phyloP scores from a whole-genome alignment of 2,113 vertebrate genomes.

The Coracopsis vasa region DNA sequence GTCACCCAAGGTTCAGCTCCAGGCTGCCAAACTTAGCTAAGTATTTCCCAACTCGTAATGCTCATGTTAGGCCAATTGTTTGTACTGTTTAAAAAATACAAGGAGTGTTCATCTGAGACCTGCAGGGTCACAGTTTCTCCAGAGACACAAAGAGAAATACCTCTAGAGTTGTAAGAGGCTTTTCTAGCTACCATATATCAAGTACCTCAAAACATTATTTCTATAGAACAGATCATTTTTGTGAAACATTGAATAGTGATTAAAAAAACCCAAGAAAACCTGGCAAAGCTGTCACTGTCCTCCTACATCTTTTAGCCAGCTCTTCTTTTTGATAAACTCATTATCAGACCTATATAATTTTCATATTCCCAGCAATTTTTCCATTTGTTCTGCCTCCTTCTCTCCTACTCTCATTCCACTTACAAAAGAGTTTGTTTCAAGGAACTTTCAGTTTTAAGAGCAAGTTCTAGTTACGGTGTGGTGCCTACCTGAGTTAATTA shows the following conservation, averaged over 20 bases:
- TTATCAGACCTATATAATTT: conserved; percentile 26
- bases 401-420: not conserved
- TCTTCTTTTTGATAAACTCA: conserved; percentile 43
- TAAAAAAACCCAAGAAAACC: not conserved
- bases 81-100: not conserved
- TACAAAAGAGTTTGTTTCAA: not conserved
- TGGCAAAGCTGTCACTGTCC: conserved; percentile 39
- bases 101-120: not conserved
- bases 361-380: conserved; percentile 20
- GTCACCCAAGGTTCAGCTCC: not conserved
- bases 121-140: not conserved
- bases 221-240: not conserved
- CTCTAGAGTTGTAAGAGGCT: not conserved
- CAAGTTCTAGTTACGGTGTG: not conserved
- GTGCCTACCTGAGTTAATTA: not conserved
- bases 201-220: not conserved
- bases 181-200: not conserved
- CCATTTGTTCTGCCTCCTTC: not conserved
- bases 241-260: not conserved
- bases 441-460: not conserved
- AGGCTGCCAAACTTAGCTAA: not conserved
- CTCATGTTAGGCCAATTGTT: not conserved
- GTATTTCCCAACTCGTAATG: not conserved
- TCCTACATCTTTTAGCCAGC: conserved; percentile 51
- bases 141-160: not conserved